phyloP scores from a whole-genome alignment of 2,797 vertebrate species.

The Phrynocephalus guinanensis region DNA sequence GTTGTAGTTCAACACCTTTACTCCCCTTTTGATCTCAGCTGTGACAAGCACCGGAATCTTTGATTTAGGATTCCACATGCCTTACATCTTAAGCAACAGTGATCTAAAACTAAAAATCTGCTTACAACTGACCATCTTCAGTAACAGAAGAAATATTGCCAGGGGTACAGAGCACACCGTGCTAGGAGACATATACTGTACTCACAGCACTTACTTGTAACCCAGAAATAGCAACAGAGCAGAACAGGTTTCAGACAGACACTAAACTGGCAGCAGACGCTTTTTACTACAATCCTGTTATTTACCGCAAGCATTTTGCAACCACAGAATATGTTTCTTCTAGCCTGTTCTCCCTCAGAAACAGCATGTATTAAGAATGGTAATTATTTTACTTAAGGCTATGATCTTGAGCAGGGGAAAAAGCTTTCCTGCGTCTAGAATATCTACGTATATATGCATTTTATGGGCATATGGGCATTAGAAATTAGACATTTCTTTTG shows the following conservation, averaged over 20 bases:
- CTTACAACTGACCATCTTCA: slow-evolving; percentile 60
- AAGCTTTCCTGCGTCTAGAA: slow-evolving; percentile 38
- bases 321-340: slow-evolving; percentile 29
- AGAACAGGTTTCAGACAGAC: slow-evolving; percentile 44
- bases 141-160: slow-evolving; percentile 61
- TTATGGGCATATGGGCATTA: slow-evolving; percentile 34
- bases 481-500: slow-evolving; percentile 14
- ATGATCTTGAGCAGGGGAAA: slow-evolving; percentile 24
- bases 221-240: slow-evolving; percentile 30
- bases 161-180: slow-evolving; percentile 61
- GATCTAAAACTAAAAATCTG: slow-evolving; percentile 52
- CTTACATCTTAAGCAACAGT: slow-evolving; percentile 5
- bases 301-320: slow-evolving; percentile 1
- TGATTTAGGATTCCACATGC: slow-evolving; percentile 50
- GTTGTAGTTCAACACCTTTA: not conserved
- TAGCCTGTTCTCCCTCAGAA: slow-evolving; percentile 39
- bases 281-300: slow-evolving; percentile 28
- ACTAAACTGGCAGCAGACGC: slow-evolving; percentile 53
- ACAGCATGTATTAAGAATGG: slow-evolving; percentile 50
- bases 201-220: slow-evolving; percentile 39
- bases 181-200: slow-evolving; percentile 53
- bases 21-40: slow-evolving; percentile 10
- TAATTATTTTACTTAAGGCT: slow-evolving; percentile 46
- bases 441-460: slow-evolving; percentile 49
- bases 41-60: slow-evolving; percentile 38